Conservation (phyloP, 1,140 invertebrate genomes). For the Eurosta solidaginis region DNA sequence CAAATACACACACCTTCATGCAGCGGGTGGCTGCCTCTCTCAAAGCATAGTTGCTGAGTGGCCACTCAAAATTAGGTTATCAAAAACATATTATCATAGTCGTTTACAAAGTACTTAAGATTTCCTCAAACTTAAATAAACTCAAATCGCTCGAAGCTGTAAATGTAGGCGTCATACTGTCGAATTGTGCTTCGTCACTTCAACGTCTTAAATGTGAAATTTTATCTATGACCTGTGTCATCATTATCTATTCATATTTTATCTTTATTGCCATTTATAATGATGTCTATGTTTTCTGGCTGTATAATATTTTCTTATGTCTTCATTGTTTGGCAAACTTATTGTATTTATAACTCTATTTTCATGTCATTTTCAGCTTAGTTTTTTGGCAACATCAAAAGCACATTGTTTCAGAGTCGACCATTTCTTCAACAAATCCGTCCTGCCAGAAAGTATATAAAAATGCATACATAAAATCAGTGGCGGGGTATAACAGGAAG, state of each 20-base stretch:
- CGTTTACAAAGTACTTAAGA: not conserved
- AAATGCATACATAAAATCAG: too few relatives aligned
- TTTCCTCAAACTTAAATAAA: too few relatives aligned
- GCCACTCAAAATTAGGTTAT: not conserved
- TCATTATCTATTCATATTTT: conserved; percentile 3
- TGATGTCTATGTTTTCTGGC: not conserved
- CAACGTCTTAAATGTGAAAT: not conserved
- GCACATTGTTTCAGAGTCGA: not conserved
- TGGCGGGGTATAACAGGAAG: too few relatives aligned
- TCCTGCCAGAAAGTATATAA: too few relatives aligned
- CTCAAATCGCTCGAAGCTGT: not conserved
- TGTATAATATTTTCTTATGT: not conserved
- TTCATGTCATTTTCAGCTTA: conserved; percentile 13
- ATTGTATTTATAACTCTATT: not conserved
- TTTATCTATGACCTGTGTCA: not conserved
- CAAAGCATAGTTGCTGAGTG: not conserved
- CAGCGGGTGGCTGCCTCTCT: not conserved
- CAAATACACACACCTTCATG: not conserved
- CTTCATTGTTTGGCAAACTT: not conserved
- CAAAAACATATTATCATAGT: not conserved
- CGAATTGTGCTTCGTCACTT: not conserved
- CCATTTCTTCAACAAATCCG: not conserved
- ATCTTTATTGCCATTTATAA: not conserved
- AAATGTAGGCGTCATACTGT: not conserved
- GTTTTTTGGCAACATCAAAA: not conserved